Percentiles rank a stretch among this genome's conserved stretches.
Evolutionary conservation across 2,113 vertebrate genomes (phyloP).

Genomic region (Vulpes vulpes): DNA sequence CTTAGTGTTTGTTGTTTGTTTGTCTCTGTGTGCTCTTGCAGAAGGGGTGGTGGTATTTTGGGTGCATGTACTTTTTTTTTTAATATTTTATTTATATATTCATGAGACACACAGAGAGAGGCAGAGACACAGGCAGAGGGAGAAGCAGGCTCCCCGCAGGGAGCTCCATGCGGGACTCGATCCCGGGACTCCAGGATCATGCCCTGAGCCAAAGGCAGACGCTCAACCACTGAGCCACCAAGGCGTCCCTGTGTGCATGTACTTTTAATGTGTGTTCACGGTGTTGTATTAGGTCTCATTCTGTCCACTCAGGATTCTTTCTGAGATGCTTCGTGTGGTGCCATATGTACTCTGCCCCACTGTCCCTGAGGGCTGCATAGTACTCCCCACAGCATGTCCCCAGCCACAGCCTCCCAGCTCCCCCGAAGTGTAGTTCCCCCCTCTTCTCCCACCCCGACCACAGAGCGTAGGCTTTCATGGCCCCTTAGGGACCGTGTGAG

Average conservation of each 20-base stretch:
- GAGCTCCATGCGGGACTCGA: too few species aligned
- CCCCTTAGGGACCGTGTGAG: background rate
- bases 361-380: background rate
- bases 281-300: background rate
- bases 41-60: background rate
- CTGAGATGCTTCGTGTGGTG: background rate
- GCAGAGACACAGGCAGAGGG: too few species aligned
- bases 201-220: too few species aligned
- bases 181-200: too few species aligned
- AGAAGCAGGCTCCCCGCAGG: too few species aligned
- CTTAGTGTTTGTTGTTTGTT: background rate
- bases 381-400: background rate
- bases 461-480: background rate
- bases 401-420: background rate
- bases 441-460: background rate
- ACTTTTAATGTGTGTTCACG: background rate
- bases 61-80: background rate
- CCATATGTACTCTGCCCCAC: background rate
- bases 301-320: background rate
- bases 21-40: background rate
- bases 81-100: too few species aligned
- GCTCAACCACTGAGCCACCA: too few species aligned
- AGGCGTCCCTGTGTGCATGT: too few species aligned
- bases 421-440: background rate
- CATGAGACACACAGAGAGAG: too few species aligned